Evolutionary conservation across 64 coral and sea anemone species (phyloP), one percentile per base, ranked within the genome.

Genomic region (Montipora efflorescens): DNA sequence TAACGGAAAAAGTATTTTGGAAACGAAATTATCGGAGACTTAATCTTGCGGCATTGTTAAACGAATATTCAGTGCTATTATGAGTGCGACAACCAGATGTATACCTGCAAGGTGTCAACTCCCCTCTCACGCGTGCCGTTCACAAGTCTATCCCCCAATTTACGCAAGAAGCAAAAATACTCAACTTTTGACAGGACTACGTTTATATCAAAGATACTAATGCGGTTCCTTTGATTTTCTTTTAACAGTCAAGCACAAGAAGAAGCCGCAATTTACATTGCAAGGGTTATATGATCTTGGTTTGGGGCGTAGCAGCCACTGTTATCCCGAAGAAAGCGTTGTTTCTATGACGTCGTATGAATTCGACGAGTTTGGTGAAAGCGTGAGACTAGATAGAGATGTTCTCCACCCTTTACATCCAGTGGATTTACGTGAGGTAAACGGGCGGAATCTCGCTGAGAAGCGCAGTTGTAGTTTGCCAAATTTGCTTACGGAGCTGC

Each of bases 261-360:
- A 73, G 79, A 83, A 77, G n/a, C 51, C 82, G 13, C 64, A 86
- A 19, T n/a, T 13, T 67, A 87, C 48, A 47, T 36, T 53, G 6
- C 58, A 72, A 13, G 76, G 43, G 28, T 36, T 19, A 22, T 78
- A 78, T 47, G 89, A 81, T 3, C 62, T 93, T 10, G 51, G 66
- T 76, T 52, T 93, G 13, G 82, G 83, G 67, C 81, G 91, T 67
- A 55, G 57, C 5, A 93, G 91, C 51, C 72, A 93, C 18, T 20
- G 9, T 55, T 93, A 93, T 59, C 16, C 59, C 4, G 91, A 93
- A 45, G 91, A 93, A 64, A 93, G 91, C 25, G 91, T 90, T 2
- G 43, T 90, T 67, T 91, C 89, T 46, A 78, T 91, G 67, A 91
- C 89, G 14, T 91, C 90, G 55, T 91, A 91, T 47, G 90, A 91